Base-by-base conservation (phyloP, 2,797 vertebrate genomes). In the Aselliscus stoliczkanus region DNA sequence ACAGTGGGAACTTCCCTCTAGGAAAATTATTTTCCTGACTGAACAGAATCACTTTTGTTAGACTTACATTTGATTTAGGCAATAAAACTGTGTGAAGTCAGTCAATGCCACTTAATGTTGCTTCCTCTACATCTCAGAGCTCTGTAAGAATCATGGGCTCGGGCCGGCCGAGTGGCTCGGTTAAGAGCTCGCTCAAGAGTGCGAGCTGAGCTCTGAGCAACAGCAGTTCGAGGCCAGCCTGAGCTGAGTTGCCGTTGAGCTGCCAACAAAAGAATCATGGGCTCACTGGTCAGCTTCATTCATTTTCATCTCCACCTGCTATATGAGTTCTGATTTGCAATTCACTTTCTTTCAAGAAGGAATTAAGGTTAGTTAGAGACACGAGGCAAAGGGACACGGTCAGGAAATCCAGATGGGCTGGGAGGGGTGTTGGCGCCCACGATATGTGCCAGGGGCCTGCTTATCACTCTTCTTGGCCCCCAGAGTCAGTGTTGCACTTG, bases 361-460 rank as follows among this genome's bases (percentile, higher is more conserved):
- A 85, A 56, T 54, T 64, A 34, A n/a, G 11, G 1, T 70, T 56
- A 58, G 1, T 70, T 56, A 58, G 70, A 88, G 27, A 42, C 42
- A 20, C 1, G 7, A 56, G 77, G 54, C 27, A n/a, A 69, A 37
- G 62, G 54, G 58, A 54, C 20, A 10, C 29, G 27, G 44, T 27
- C 37, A n/a, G 42, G 50, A 44, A 18, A 20, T 50, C 58, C 75
- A 5, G 29, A 0, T 14, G 87, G 64, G 62, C 5, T 2, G 31
- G 56, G 47, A 69, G 29, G 20, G 27, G 13, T 1, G 0, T 60
- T 3, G 7, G 58, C 37, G 17, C 15, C 2, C 0, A 7, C 6
- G 23, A 1, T 17, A 2, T 1, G 4, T 23, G 29, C 42, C 1
- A 0, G 23, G 17, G n/a, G 29, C 7, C 9, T 25, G 29, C 1